Evolutionary conservation across 1,140 invertebrate species (phyloP), one percentile per base, ranked within the genome.

Genomic region (Nixonia krombeini): DNA sequence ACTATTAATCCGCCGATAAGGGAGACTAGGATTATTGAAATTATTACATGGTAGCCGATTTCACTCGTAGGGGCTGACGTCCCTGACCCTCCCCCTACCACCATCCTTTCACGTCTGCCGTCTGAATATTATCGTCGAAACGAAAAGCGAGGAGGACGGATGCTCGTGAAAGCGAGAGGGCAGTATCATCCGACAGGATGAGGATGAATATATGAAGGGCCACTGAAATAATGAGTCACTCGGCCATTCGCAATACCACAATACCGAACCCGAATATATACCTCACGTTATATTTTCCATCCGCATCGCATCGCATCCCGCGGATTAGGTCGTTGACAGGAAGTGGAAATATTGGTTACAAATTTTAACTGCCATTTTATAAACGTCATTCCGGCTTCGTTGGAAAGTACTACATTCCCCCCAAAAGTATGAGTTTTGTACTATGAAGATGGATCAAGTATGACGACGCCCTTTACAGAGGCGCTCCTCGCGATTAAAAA

Each of bases 201-300:
- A 71, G 66, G 38, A 73, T 74, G 71, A 78, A 68, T 59, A 63
- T 16, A 69, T 44, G 74, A 76, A 73, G 72, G 75, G 73, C 76
- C 52, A 35, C 44, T 69, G 68, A 80, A 82, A 81, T 81, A 82
- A 82, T 78, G 78, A 82, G 78, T 82, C 78, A 82, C 70, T 74
- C 61, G 59, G 10, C 70, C 46, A 73, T 68, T 62, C 70, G 63
- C 49, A 57, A 26, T 56, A 51, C 66, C 70, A 71, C 73, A 73
- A 73, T 74, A 49, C 63, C 50, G 21, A 65, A 40, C 69, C 61
- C 56, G 53, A 72, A 78, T 75, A n/a, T n/a, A 78, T 62, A 47
- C 45, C 10, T 73, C 73, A 64, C 41, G 62, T 75, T 50, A 59
- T 66, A 68, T 62, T 64, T 57, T 47, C 42, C 28, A 41, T 55